These are phyloP conservation scores for Heliconius hewitsoni DNA, from an alignment of 1,140 invertebrate species.

Conservation along the genomic window DNA sequence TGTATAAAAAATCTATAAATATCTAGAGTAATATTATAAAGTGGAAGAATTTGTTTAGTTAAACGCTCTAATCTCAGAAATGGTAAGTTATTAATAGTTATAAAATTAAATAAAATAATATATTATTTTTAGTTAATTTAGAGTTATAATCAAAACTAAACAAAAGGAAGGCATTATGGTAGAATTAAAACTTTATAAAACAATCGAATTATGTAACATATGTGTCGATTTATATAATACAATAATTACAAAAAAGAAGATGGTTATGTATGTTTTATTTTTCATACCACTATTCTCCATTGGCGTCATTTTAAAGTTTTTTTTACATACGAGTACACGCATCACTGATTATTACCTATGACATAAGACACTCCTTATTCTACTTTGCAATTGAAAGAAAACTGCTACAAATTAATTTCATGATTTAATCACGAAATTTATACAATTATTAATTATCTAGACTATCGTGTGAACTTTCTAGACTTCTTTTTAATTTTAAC, in stretches of 20 bases:
- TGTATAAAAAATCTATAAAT: too few species aligned
- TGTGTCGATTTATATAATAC: neutral
- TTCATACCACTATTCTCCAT: neutral
- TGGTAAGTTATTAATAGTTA: too few species aligned
- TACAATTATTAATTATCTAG: neutral
- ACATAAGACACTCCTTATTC: too few species aligned
- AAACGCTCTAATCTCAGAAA: too few species aligned
- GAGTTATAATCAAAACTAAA: too few species aligned
- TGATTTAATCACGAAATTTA: neutral
- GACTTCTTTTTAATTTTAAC: neutral
- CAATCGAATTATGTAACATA: neutral
- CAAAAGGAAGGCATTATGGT: neutral
- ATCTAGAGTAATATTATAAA: too few species aligned
- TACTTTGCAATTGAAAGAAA: too few species aligned
- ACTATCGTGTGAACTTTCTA: neutral
- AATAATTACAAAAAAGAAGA: neutral
- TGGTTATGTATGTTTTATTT: neutral
- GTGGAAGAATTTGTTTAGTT: neutral
- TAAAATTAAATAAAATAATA: too few species aligned
- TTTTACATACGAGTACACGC: neutral
- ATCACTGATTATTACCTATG: neutral
- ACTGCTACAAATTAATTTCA: neutral
- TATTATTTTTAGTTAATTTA: too few species aligned
- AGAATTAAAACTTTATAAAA: neutral
- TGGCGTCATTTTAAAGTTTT: neutral